These are phyloP conservation scores for Drosophila anomalata DNA, from an alignment of 2,888 invertebrate genomes.

Conservation along the genomic window DNA sequence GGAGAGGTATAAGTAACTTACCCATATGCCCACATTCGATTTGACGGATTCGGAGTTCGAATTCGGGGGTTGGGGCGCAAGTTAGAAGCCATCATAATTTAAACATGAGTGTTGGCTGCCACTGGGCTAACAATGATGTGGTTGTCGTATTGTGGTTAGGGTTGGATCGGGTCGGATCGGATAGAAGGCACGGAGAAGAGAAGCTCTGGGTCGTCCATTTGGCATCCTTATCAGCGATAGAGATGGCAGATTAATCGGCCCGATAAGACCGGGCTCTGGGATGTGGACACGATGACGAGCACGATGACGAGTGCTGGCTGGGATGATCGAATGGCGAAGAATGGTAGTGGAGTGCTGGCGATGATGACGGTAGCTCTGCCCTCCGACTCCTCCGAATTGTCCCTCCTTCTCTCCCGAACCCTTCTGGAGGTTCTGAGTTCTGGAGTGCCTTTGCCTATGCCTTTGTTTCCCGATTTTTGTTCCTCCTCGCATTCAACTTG, in stretches of 20 bases:
- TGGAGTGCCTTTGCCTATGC: constrained; percentile 27
- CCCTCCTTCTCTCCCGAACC: not conserved
- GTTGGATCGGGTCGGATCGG: constrained; percentile 34
- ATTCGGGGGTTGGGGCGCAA: constrained; percentile 55
- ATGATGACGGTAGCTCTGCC: constrained; percentile 75
- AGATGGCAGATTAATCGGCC: constrained; percentile 81
- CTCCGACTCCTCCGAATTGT: constrained; percentile 1
- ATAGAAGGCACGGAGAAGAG: constrained; percentile 7
- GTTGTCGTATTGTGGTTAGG: constrained; percentile 31
- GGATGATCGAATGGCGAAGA: constrained; percentile 50
- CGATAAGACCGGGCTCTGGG: constrained; percentile 71
- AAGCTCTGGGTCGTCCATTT: constrained; percentile 62
- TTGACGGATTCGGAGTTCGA: constrained; percentile 14
- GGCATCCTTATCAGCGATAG: constrained; percentile 73
- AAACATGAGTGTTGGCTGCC: constrained; percentile 79
- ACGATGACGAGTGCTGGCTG: constrained; percentile 58
- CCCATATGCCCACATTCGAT: constrained; percentile 66
- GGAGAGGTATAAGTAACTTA: constrained; percentile 12
- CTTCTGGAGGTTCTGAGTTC: constrained; percentile 11
- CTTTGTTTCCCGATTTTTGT: constrained; percentile 47
- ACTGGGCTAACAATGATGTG: constrained; percentile 64
- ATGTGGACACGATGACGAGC: constrained; percentile 48
- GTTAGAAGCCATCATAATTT: constrained; percentile 81
- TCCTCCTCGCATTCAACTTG: constrained; percentile 13
- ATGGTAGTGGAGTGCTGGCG: constrained; percentile 48